phyloP scores from a whole-genome alignment of 1,140 invertebrate species.

The Hermetia illucens region DNA sequence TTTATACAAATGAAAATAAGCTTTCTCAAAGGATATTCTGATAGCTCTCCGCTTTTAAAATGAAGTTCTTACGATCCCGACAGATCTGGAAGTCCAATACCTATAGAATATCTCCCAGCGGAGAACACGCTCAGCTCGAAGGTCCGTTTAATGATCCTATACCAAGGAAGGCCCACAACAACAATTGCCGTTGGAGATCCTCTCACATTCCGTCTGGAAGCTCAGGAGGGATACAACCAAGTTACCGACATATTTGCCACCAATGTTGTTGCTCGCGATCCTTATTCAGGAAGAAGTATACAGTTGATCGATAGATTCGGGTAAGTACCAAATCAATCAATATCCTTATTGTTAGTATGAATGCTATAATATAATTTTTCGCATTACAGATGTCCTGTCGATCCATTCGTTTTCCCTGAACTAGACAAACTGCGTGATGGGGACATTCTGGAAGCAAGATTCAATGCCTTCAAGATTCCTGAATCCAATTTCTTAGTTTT shows the following conservation, averaged over 20 bases:
- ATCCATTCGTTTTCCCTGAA: slow-evolving; percentile 83
- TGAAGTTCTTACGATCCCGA: slow-evolving; percentile 18
- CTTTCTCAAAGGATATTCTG: slow-evolving; percentile 5
- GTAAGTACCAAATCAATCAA: slow-evolving; percentile 34
- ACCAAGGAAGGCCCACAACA: slow-evolving; percentile 78
- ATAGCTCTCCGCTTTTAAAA: slow-evolving; percentile 9
- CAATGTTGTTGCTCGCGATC: slow-evolving; percentile 85
- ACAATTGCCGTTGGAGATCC: slow-evolving; percentile 91
- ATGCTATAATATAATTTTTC: slow-evolving; percentile 3
- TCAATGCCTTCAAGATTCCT: slow-evolving; percentile 90
- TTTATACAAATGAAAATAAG: neutral
- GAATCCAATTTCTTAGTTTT: slow-evolving; percentile 89
- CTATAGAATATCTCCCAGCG: slow-evolving; percentile 79
- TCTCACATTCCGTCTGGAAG: slow-evolving; percentile 75
- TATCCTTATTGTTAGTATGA: slow-evolving; percentile 1
- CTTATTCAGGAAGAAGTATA: slow-evolving; percentile 77
- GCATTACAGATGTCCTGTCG: slow-evolving; percentile 62
- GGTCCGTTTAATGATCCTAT: slow-evolving; percentile 70
- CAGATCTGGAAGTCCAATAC: slow-evolving; percentile 77
- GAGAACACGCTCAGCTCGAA: slow-evolving; percentile 80
- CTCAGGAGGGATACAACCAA: slow-evolving; percentile 79
- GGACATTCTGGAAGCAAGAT: slow-evolving; percentile 76
- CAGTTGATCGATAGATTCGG: slow-evolving; percentile 80
- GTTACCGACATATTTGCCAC: slow-evolving; percentile 82
- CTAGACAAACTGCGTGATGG: slow-evolving; percentile 71